These are phyloP conservation scores for Magallana nippona DNA, from an alignment of 2,888 invertebrate species.

Conservation along the genomic window DNA sequence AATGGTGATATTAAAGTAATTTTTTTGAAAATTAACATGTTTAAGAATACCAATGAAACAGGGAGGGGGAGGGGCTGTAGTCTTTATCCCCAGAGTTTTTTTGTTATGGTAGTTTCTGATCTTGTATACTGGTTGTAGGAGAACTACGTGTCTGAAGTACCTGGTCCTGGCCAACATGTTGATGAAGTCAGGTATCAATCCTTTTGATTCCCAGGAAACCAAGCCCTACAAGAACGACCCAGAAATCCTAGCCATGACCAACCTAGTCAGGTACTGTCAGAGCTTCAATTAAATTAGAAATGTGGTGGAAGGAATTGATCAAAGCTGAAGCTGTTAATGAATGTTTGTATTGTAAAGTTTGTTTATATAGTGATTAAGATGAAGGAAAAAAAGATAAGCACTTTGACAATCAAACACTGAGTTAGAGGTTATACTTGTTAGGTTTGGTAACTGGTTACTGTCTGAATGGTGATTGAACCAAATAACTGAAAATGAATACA, in stretches of 20 bases:
- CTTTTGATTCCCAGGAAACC: slow-evolving; percentile 99
- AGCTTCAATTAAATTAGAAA: not conserved
- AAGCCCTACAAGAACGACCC: slow-evolving; percentile 99
- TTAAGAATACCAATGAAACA: no score
- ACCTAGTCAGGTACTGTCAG: slow-evolving; percentile 87
- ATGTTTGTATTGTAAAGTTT: no score
- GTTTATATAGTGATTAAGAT: no score
- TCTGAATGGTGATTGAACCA: not conserved
- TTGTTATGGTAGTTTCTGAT: not conserved
- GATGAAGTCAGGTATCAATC: slow-evolving; percentile 99
- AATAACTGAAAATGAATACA: not conserved
- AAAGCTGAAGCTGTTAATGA: no score
- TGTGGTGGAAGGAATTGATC: not conserved
- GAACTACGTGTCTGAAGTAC: slow-evolving; percentile 98
- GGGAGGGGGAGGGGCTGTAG: no score
- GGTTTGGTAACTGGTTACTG: no score
- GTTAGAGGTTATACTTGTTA: not conserved
- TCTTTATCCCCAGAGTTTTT: no score
- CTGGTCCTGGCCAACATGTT: slow-evolving; percentile 98
- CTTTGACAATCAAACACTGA: no score
- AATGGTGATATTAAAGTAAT: no score
- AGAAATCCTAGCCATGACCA: slow-evolving; percentile 99
- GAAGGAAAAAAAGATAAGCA: no score
- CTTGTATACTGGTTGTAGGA: slow-evolving; percentile 72
- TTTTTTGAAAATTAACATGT: no score